Base-by-base conservation (phyloP, 2,888 invertebrate species). In the Dicranocentrus wangi region DNA sequence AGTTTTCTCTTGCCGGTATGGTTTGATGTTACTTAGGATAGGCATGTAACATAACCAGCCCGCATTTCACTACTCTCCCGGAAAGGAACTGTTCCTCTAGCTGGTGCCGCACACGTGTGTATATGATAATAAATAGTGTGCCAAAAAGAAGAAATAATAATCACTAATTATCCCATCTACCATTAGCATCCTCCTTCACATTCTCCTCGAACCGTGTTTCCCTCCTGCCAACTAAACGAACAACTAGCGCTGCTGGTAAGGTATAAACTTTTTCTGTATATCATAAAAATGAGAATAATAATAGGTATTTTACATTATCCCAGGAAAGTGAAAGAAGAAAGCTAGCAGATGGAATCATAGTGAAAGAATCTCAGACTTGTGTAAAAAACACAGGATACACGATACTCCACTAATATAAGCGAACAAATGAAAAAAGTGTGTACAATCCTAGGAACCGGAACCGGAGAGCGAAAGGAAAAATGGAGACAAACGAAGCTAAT, bases 401-500 rank as follows among this genome's bases (percentile, higher is more conserved):
- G 39, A 27, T 58, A 53, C 58, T 63, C 32, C 17, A 19, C 61
- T 19, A 63, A 28, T 32, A 19, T n/a, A 63, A 63, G 17, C 39
- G 2, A 7, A 28, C 19, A 39, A 28, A 63, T 39, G 61, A 63
- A 63, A 63, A 39, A 32, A 43, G 13, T 68, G 68, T 68, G 53
- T 68, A 55, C 51, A 60, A 42, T 42, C 63, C 47, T n/a, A 68
- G 47, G 65, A 78, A 51, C n/a, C n/a, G n/a, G n/a, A n/a, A n/a
- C n/a, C n/a, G n/a, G n/a, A 66, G 63, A 71, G 55, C 15, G 69
- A 51, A 39, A 53, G 75, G 60, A 43, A 70, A 51, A 53, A 79
- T 60, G 43, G 80, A 80, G 82, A 82, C 82, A 82, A 82, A 82
- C 82, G 80, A 82, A 82, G 82, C 82, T 80, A 82, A 82, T 80